Base-by-base conservation (phyloP, 2,797 vertebrate species). In the Prionace glauca region DNA sequence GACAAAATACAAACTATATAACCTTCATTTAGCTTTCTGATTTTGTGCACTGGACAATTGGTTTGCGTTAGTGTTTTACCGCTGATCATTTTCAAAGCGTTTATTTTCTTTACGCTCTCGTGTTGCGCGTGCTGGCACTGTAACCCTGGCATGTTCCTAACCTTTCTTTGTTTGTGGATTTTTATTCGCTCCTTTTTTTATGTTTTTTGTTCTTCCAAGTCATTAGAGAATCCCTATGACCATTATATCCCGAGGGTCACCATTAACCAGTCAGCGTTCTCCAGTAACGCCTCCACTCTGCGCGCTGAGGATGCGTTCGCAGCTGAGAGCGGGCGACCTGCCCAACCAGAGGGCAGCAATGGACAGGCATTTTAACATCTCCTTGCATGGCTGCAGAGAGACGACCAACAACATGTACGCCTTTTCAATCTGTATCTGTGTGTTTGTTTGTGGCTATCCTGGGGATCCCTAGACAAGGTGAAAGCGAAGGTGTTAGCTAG, bases 241-340 rank as follows among this genome's bases (percentile, higher is more conserved):
- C 96, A 98, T 96, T 96, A 97, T 96, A 98, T 99, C 96, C 99
- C 99, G 92, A 97, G 99, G 20, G 99, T 98, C 7, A 98, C 98
- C 41, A 96, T 97, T 69, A 96, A 96, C 97, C 97, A 98, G 96
- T 97, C 98, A 0, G 96, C 96, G 90, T 96, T 97, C 94, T 97
- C 97, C 97, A 98, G 98, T 71, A 97, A 97, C 96, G 98, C 97
- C 77, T 98, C 98, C 0, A 98, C 96, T 1, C 96, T 98, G 95
- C 97, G 96, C 60, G 97, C 97, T 0, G 97, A 97, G 95, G 97
- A 97, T 14, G 96, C 96, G 90, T 97, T 96, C 0, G 9, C 95
- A 0, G 95, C 96, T 0, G 98, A 97, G 95, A 93, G 95, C 96
- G 96, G 97, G 96, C 96, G 97, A 77, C 91, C 79, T 7, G 0